phyloP scores from a whole-genome alignment of 2,113 vertebrate genomes.

The Struthio camelus region DNA sequence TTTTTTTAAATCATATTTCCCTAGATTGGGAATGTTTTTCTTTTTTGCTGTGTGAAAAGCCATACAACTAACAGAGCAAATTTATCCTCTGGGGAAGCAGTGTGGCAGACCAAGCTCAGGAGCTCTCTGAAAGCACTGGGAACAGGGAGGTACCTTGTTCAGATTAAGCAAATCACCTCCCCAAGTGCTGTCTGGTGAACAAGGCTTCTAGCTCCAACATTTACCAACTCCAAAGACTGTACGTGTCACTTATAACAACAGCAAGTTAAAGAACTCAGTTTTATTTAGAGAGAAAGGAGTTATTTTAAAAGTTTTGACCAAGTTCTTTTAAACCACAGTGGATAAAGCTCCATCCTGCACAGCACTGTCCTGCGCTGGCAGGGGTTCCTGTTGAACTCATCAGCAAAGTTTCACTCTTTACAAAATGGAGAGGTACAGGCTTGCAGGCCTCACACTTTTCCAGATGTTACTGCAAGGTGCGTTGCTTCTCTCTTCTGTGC shows the following conservation, averaged over 20 bases:
- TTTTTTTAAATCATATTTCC: background rate
- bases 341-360: background rate
- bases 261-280: slow-evolving; percentile 24
- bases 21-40: background rate
- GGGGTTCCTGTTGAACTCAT: background rate
- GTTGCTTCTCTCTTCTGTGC: background rate
- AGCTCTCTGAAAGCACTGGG: background rate
- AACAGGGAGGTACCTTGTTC: background rate
- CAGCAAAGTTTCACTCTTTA: background rate
- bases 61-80: background rate
- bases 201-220: background rate
- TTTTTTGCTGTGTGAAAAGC: background rate
- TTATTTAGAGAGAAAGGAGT: slow-evolving; percentile 37
- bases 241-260: background rate
- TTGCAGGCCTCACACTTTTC: background rate
- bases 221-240: background rate
- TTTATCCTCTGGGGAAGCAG: background rate
- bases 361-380: background rate
- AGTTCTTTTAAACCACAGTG: slow-evolving; percentile 12
- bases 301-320: background rate
- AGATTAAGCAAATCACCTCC: background rate
- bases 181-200: background rate
- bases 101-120: background rate
- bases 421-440: background rate
- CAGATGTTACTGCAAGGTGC: background rate